These are phyloP conservation scores for Proisotoma minuta DNA, from an alignment of 2,888 invertebrate genomes.

Conservation along the genomic window DNA sequence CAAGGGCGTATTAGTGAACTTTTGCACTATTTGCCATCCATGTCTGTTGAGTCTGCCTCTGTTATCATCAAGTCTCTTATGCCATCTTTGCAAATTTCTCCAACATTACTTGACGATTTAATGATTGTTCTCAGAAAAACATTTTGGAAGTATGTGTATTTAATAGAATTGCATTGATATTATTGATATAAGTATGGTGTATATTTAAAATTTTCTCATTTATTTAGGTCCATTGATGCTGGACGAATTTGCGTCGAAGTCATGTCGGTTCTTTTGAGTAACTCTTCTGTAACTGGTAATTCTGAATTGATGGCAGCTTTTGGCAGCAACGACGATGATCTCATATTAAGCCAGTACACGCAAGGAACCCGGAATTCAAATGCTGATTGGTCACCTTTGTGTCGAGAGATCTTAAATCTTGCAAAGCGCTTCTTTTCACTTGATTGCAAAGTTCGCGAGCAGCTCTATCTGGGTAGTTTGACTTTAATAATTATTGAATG, in stretches of 20 bases:
- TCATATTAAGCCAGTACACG: slow-evolving; percentile 35
- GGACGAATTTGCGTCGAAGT: slow-evolving; percentile 33
- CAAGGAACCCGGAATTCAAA: slow-evolving; percentile 6
- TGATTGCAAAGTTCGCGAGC: slow-evolving; percentile 39
- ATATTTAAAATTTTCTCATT: too few relatives aligned
- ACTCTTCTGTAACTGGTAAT: slow-evolving; percentile 36
- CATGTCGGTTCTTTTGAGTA: slow-evolving; percentile 38
- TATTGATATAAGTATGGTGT: background rate
- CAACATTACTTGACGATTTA: slow-evolving; percentile 31
- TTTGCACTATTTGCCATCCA: slow-evolving; percentile 38
- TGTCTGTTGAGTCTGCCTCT: slow-evolving; percentile 36
- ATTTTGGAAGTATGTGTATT: slow-evolving; percentile 38
- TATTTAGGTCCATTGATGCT: slow-evolving; percentile 39
- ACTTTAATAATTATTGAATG: background rate
- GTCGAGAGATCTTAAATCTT: slow-evolving; percentile 38
- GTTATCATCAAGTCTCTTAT: slow-evolving; percentile 37
- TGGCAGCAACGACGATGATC: background rate
- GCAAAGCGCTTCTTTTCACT: slow-evolving; percentile 38
- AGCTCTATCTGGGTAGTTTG: slow-evolving; percentile 37
- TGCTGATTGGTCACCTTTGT: slow-evolving; percentile 36
- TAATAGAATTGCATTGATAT: background rate
- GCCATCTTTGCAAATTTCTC: slow-evolving; percentile 36
- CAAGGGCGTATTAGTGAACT: slow-evolving; percentile 35
- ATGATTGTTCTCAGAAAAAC: slow-evolving; percentile 41
- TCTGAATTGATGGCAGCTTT: slow-evolving; percentile 10